A percentile compares a stretch with the other conserved stretches of the same genome.
phyloP scores from a whole-genome alignment of 2,888 invertebrate species.

The Seira musarum region DNA sequence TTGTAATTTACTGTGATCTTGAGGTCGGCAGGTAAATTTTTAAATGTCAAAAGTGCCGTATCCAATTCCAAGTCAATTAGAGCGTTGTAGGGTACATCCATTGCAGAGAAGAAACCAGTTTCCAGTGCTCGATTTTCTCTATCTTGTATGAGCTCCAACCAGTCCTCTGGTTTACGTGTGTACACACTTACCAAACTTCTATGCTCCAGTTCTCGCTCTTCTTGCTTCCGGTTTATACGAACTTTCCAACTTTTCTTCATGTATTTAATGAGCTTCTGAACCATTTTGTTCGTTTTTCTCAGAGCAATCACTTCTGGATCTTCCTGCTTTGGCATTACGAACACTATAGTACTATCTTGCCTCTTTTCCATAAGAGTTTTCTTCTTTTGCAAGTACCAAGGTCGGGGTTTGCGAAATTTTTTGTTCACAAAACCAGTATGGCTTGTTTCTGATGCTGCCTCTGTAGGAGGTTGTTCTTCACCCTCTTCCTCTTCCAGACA shows the following conservation, averaged over 20 bases:
- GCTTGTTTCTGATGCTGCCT: slow-evolving; percentile 8
- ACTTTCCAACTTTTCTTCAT: slow-evolving; percentile 65
- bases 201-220: slow-evolving; percentile 49
- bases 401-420: too few relatives aligned
- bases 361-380: slow-evolving; percentile 29
- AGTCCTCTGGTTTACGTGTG: slow-evolving; percentile 54
- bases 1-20: slow-evolving; percentile 60
- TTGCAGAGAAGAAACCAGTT: slow-evolving; percentile 57
- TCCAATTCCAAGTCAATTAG: slow-evolving; percentile 59
- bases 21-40: slow-evolving; percentile 65
- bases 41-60: slow-evolving; percentile 58
- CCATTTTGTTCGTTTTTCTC: slow-evolving; percentile 47
- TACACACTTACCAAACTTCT: slow-evolving; percentile 45
- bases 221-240: slow-evolving; percentile 39
- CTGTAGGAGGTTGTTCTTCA: background rate
- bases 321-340: slow-evolving; percentile 54
- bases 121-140: slow-evolving; percentile 37
- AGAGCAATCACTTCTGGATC: slow-evolving; percentile 46
- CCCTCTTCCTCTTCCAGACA: slow-evolving; percentile 8
- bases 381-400: slow-evolving; percentile 36
- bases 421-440: background rate
- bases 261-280: slow-evolving; percentile 63
- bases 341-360: slow-evolving; percentile 49
- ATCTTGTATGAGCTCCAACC: slow-evolving; percentile 34
- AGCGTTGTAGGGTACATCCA: slow-evolving; percentile 47